phyloP scores from a whole-genome alignment of 2,113 vertebrate species.

The Macquaria australasica region DNA sequence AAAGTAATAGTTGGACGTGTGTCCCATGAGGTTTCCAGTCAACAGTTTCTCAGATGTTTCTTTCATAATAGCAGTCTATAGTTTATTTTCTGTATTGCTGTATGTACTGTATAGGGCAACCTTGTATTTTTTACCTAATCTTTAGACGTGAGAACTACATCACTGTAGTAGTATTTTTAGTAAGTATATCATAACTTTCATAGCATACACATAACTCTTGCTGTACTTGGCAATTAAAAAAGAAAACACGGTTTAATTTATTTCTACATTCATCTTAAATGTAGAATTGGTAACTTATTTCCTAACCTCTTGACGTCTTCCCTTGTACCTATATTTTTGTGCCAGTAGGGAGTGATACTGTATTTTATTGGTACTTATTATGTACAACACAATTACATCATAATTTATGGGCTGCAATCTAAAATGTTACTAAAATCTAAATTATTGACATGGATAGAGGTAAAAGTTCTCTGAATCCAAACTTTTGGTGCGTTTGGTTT shows the following conservation, averaged over 20 bases:
- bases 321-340: background rate
- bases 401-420: background rate
- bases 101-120: background rate
- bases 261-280: no score
- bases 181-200: background rate
- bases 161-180: background rate
- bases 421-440: background rate
- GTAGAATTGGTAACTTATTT: no score
- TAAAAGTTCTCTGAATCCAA: background rate
- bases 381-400: background rate
- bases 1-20: no score
- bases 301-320: background rate
- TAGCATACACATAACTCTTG: no score
- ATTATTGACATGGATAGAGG: background rate
- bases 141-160: background rate
- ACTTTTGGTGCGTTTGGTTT: slow-evolving; percentile 9
- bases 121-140: background rate
- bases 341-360: background rate
- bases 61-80: background rate
- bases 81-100: background rate
- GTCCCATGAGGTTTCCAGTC: no score
- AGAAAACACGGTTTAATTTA: no score
- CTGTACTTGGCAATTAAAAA: no score
- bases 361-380: background rate
- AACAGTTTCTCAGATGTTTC: background rate